Evolutionary conservation across 2,797 vertebrate genomes (phyloP).

Genomic region (Sternarchorhynchus goeldii): DNA sequence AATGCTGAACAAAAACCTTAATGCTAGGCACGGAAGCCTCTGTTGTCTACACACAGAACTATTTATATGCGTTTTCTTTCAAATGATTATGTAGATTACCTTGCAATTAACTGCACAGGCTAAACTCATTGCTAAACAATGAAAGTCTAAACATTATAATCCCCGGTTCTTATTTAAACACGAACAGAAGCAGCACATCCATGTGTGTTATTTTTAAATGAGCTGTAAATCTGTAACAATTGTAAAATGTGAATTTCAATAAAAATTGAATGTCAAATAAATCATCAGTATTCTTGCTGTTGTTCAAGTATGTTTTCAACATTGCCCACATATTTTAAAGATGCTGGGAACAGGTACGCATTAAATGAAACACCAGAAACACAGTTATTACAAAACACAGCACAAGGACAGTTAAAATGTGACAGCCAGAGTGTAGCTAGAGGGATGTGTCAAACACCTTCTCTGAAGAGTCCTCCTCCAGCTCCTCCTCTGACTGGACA

Average conservation of each 20-base stretch:
- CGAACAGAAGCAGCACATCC: slow-evolving; percentile 38
- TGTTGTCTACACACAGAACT: slow-evolving; percentile 6
- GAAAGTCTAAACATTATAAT: slow-evolving; percentile 70
- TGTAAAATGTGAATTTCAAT: slow-evolving; percentile 37
- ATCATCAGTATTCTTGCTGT: slow-evolving; percentile 67
- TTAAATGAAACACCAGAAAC: slow-evolving; percentile 52
- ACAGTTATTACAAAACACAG: slow-evolving; percentile 57
- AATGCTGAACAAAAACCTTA: slow-evolving; percentile 1
- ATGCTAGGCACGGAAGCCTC: background rate
- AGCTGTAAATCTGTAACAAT: slow-evolving; percentile 19
- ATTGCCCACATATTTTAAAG: slow-evolving; percentile 53
- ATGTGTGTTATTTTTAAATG: slow-evolving; percentile 50
- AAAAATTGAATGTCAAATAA: slow-evolving; percentile 51
- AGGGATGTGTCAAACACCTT: slow-evolving; percentile 89
- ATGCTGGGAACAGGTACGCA: slow-evolving; percentile 62
- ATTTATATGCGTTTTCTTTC: slow-evolving; percentile 14
- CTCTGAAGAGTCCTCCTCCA: slow-evolving; percentile 80
- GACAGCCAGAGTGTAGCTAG: slow-evolving; percentile 61
- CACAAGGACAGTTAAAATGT: slow-evolving; percentile 60
- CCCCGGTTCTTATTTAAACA: slow-evolving; percentile 54
- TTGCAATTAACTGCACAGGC: background rate
- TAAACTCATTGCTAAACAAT: slow-evolving; percentile 62
- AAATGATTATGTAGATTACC: slow-evolving; percentile 4
- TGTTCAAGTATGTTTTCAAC: slow-evolving; percentile 75
- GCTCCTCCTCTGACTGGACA: slow-evolving; percentile 82